Base-by-base conservation (phyloP, 30 jellyfish, hydroid and myxozoan species). In the Aurelia aurita complex sp. Pacific region DNA sequence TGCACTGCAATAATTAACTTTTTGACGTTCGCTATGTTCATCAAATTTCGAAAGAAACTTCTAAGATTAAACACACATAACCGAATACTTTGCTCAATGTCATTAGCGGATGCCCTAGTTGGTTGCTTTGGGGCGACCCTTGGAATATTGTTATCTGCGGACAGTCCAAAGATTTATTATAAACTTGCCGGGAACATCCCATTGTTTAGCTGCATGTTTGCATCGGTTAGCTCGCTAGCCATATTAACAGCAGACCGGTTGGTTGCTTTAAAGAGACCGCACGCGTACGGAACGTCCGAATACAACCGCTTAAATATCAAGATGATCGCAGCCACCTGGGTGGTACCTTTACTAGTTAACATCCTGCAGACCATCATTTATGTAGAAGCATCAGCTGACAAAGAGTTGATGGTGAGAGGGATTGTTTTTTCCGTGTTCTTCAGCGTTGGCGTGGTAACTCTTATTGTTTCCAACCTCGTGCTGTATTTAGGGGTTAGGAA, bases 201-300 rank as follows among this genome's bases (percentile, higher is more conserved):
- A 4, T 35, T 76, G 19, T 76, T 76, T 36, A 66, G 87, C 76
- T 19, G 87, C 16, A 57, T 76, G 76, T 76, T 76, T 35, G 69
- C 64, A 16, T 76, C 87, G 17, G 69, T 76, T 10, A 35, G 62
- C 53, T 76, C 87, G n/a, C 68, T 76, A 0, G 76, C 71, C 0
- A 15, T 76, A 17, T 74, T 76, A n/a, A 76, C 76, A 5, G 77
- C 77, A 23, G 87, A 76, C 19, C 87, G 87, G 15, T 62, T 76
- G 17, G 87, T 76, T 5, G 87, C 87, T 12, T 52, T 76, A 61
- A 76, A 32, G 23, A 19, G 15, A 19, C 87, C 87, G 16, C 53
- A 50, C 34, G n/a, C 29, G n/a, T 76, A 76, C 7, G 23, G 34
- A 12, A 55, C 51, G 51, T 60, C 76, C 16, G 34, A 10, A 38